phyloP scores from a whole-genome alignment of 2,113 vertebrate species.

The Apus apus region DNA sequence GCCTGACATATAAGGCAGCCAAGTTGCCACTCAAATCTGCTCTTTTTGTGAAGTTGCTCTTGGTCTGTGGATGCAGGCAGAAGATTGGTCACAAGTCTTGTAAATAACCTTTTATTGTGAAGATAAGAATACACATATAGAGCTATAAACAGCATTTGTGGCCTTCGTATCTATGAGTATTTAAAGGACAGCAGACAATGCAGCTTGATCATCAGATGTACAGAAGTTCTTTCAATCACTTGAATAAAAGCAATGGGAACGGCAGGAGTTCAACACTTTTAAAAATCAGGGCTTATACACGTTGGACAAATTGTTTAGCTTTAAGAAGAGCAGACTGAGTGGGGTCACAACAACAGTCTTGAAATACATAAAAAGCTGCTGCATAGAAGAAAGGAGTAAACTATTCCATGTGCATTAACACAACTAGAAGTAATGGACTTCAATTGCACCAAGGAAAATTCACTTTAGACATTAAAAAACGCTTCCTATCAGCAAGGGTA shows the following conservation, averaged over 20 bases:
- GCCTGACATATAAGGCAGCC: background rate
- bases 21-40: background rate
- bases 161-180: background rate
- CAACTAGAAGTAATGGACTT: slow-evolving; percentile 46
- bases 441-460: slow-evolving; percentile 40
- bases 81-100: background rate
- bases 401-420: slow-evolving; percentile 42
- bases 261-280: slow-evolving; percentile 23
- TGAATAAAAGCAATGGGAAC: slow-evolving; percentile 40
- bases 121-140: slow-evolving; percentile 19
- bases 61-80: slow-evolving; percentile 2
- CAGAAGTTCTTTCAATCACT: slow-evolving; percentile 33
- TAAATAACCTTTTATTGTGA: slow-evolving; percentile 24
- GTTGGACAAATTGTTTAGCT: slow-evolving; percentile 44
- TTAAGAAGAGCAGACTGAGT: slow-evolving; percentile 49
- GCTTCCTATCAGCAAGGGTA: background rate
- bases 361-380: slow-evolving; percentile 37
- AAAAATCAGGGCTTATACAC: slow-evolving; percentile 34
- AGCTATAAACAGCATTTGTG: background rate
- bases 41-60: slow-evolving; percentile 1
- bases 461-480: background rate
- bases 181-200: slow-evolving; percentile 52
- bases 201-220: background rate
- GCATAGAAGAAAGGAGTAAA: slow-evolving; percentile 27
- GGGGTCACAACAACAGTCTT: slow-evolving; percentile 51